These are phyloP conservation scores for Halocaridina rubra DNA, from an alignment of 2,888 invertebrate genomes.

Conservation along the genomic window DNA sequence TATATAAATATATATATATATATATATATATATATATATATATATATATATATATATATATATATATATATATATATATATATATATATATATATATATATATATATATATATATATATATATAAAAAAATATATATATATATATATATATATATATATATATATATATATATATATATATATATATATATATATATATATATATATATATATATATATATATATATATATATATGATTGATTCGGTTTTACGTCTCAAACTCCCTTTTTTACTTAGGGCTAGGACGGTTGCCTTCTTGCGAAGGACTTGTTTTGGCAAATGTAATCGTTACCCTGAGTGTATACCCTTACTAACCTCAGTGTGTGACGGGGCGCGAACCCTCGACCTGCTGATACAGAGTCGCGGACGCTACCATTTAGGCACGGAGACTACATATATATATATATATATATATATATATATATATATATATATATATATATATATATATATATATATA, in stretches of 20 bases:
- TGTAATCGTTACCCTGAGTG: no score
- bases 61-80: neutral
- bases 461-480: neutral
- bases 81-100: neutral
- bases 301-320: no score
- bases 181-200: neutral
- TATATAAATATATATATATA: neutral
- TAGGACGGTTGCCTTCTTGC: no score
- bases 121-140: neutral
- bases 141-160: neutral
- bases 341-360: no score
- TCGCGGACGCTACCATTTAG: no score
- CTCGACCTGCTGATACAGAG: no score
- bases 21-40: neutral
- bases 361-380: no score
- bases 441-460: neutral
- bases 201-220: neutral
- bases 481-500: conserved; percentile 26
- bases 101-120: neutral
- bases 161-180: neutral
- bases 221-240: neutral
- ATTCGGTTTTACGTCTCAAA: no score
- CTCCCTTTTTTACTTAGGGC: no score
- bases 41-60: neutral
- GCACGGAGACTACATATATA: no score